phyloP scores from a whole-genome alignment of 2,797 vertebrate genomes.

The Ptychadena robeensis region DNA sequence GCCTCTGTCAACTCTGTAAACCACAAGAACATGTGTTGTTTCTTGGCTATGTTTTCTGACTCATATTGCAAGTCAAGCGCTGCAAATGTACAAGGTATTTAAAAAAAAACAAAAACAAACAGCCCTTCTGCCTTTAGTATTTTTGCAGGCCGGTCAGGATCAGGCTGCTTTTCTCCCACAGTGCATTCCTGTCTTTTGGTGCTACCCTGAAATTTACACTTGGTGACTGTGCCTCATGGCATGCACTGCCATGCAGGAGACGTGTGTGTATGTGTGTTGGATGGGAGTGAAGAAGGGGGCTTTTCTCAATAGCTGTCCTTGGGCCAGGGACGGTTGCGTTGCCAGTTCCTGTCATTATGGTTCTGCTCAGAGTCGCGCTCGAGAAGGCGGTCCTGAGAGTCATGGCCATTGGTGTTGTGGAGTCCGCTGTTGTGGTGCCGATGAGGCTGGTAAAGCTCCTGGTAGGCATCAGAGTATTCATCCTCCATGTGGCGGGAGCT shows the following conservation, averaged over 20 bases:
- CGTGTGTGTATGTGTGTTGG: slow-evolving; percentile 54
- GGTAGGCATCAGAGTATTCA: slow-evolving; percentile 84
- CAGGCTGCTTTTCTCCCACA: slow-evolving; percentile 33
- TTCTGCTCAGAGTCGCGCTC: slow-evolving; percentile 84
- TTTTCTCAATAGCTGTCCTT: slow-evolving; percentile 89
- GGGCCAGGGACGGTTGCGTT: slow-evolving; percentile 90
- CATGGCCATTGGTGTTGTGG: slow-evolving; percentile 86
- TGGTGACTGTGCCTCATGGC: slow-evolving; percentile 52
- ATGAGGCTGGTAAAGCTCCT: slow-evolving; percentile 88
- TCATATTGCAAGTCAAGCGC: slow-evolving; percentile 27
- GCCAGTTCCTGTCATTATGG: slow-evolving; percentile 89
- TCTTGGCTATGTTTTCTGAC: slow-evolving; percentile 32
- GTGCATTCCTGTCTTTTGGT: slow-evolving; percentile 33
- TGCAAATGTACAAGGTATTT: slow-evolving; percentile 36
- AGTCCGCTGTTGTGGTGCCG: slow-evolving; percentile 81
- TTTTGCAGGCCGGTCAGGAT: slow-evolving; percentile 35
- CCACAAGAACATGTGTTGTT: slow-evolving; percentile 8
- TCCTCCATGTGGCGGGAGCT: slow-evolving; percentile 83
- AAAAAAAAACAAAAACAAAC: too few species aligned
- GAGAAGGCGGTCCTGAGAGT: slow-evolving; percentile 86
- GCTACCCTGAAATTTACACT: slow-evolving; percentile 58
- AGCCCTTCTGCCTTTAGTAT: slow-evolving; percentile 37
- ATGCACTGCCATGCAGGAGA: slow-evolving; percentile 58
- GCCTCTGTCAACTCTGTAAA: slow-evolving; percentile 31
- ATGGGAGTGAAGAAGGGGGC: slow-evolving; percentile 29